Conservation (phyloP, 2,888 invertebrate species). For the Xanthia togata region DNA sequence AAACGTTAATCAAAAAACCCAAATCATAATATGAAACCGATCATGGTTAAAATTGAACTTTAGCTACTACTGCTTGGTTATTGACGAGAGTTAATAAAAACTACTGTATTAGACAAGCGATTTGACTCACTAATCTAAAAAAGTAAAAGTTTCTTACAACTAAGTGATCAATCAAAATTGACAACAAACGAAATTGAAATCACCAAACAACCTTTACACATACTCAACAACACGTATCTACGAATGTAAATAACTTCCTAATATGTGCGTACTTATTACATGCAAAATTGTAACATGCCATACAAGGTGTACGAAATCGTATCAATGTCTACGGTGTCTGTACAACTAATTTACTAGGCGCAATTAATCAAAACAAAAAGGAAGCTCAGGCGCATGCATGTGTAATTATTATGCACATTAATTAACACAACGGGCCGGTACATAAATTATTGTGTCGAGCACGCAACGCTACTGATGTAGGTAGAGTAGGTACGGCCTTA, state of each 20-base stretch:
- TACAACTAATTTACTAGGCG: constrained; percentile 83
- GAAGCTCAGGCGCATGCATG: constrained; percentile 88
- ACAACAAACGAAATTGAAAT: constrained; percentile 57
- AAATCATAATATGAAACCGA: constrained; percentile 6
- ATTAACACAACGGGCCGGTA: constrained; percentile 82
- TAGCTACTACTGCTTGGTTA: constrained; percentile 9
- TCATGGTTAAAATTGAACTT: constrained; percentile 22
- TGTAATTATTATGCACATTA: constrained; percentile 90
- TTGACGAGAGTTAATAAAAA: constrained; percentile 22
- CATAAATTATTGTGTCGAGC: constrained; percentile 84
- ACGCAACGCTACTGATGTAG: constrained; percentile 77
- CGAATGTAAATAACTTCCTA: constrained; percentile 41
- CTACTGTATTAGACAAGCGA: constrained; percentile 28
- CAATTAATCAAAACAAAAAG: constrained; percentile 89
- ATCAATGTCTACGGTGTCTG: constrained; percentile 72
- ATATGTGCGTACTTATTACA: constrained; percentile 38
- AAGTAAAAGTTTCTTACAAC: constrained; percentile 47
- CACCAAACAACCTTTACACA: constrained; percentile 34
- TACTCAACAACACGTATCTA: constrained; percentile 12
- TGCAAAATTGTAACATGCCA: constrained; percentile 53
- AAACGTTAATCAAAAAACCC: neutral
- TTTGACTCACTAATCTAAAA: constrained; percentile 44
- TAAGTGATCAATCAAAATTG: constrained; percentile 55
- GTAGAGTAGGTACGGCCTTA: constrained; percentile 60
- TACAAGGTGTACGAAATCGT: constrained; percentile 54